Base-by-base conservation (phyloP, 2,888 invertebrate species). In the Cerastis leucographa region DNA sequence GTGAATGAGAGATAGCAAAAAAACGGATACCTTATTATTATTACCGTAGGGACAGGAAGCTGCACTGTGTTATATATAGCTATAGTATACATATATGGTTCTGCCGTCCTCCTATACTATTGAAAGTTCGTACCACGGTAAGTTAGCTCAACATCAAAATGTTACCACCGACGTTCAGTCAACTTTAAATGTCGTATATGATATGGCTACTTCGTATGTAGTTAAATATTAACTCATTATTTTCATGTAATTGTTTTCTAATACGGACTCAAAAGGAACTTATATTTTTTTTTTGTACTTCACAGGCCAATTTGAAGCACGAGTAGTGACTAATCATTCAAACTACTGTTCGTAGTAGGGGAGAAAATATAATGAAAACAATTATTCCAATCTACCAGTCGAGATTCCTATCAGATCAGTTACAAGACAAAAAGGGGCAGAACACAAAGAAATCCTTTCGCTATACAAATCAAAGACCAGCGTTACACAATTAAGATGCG, bases 401-500 rank as follows among this genome's bases (percentile, higher is more conserved):
- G 14, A 80, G 29, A 73, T 49, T 19, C 40, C 17, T 49, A 14
- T 56, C 29, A 7, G 11, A 74, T 22, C 22, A 42, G 64, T n/a
- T 35, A 46, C 25, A 51, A n/a, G 35, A 11, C 35, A 22, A 54
- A 62, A 82, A 70, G 29, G 22, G 14, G 35, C 46, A 51, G n/a
- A n/a, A 35, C 74, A 70, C 42, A 70, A 71, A 67, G 25, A 79
- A 88, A 87, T 77, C 87, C 82, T 85, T 88, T 78, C 69, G 29
- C 61, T 35, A 65, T 78, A 76, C 71, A 76, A 81, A 71, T 69
- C 51, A 82, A 71, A 25, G 49, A 75, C 69, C 68, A 71, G 73
- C 78, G 62, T 79, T 71, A 59, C 73, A 80, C 69, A 89, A 88
- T 86, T 86, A 85, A 86, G 84, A 80, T 71, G 80, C 75, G 49